Evolutionary conservation across 2,888 invertebrate genomes (phyloP), one percentile per base, ranked within the genome.

Genomic region (Julus scandinavius): DNA sequence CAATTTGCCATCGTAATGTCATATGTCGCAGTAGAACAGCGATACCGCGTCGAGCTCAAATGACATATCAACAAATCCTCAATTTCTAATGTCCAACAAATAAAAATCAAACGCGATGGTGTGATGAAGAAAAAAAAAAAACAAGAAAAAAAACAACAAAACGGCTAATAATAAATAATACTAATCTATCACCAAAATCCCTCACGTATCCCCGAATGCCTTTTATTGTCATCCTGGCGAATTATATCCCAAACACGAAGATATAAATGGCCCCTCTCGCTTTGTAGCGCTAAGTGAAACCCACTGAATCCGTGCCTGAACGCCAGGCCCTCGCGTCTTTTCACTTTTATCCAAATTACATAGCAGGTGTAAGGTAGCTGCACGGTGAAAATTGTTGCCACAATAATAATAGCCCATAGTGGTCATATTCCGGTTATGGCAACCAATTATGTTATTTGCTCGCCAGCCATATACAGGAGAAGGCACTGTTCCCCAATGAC

Each of bases 191-290:
- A 58, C 58, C 58, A 17, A 58, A 17, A 58, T 58, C 15, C 58
- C 58, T 49, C 49, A 49, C 58, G 58, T 58, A 11, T 58, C 15
- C 58, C 58, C 58, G 15, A 15, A 49, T 13, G 49, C 49, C 58
- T 58, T 58, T 58, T 58, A 58, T 58, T 58, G 58, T 58, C 58
- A 58, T 58, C 58, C 58, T 58, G 58, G 58, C 58, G 58, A 58
- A 58, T 58, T 58, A 58, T 58, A 15, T 58, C 58, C 58, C 58
- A 58, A 58, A 58, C 58, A 15, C 58, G 11, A 58, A 4, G 15
- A 58, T 15, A 58, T 58, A 58, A 58, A 58, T 15, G 15, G 11
- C 58, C 58, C 58, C 58, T 58, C 58, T 58, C 58, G 58, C 58
- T 15, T 58, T 15, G 58, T 58, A 17, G 58, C 58, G 58, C 58